A percentile compares a stretch with the other conserved stretches of the same genome.
These are phyloP conservation scores for Ophonus ardosiacus DNA, from an alignment of 2,888 invertebrate genomes.

Conservation along the genomic window DNA sequence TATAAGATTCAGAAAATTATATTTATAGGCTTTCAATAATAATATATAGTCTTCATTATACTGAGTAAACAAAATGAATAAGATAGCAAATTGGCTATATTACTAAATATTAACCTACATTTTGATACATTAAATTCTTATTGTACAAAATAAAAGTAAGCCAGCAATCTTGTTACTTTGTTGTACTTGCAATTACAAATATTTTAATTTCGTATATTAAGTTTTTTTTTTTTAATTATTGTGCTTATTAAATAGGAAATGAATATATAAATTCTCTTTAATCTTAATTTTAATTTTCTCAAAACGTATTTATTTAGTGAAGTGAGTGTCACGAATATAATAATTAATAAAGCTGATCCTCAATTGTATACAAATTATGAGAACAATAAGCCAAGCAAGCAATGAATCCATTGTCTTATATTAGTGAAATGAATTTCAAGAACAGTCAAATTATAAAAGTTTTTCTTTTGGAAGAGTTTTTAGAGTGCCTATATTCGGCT, in stretches of 20 bases:
- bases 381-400: neutral
- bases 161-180: too few species aligned
- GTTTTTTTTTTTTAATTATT: neutral
- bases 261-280: neutral
- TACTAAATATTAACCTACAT: neutral
- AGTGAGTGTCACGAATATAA: neutral
- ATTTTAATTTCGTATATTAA: too few species aligned
- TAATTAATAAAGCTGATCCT: neutral
- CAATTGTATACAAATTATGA: constrained; percentile 8
- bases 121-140: too few species aligned
- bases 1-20: constrained; percentile 18
- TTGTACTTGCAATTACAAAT: too few species aligned
- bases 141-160: too few species aligned
- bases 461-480: neutral
- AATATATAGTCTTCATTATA: neutral
- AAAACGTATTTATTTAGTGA: neutral
- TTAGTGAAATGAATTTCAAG: constrained; percentile 10
- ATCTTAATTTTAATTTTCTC: neutral
- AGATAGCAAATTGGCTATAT: too few species aligned
- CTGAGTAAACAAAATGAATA: too few species aligned
- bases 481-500: neutral
- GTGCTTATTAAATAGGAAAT: neutral
- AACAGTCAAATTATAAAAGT: neutral
- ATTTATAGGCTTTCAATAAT: neutral
- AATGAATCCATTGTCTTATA: constrained; percentile 11